These are phyloP conservation scores for Euplexia lucipara DNA, from an alignment of 2,888 invertebrate species.

Conservation along the genomic window DNA sequence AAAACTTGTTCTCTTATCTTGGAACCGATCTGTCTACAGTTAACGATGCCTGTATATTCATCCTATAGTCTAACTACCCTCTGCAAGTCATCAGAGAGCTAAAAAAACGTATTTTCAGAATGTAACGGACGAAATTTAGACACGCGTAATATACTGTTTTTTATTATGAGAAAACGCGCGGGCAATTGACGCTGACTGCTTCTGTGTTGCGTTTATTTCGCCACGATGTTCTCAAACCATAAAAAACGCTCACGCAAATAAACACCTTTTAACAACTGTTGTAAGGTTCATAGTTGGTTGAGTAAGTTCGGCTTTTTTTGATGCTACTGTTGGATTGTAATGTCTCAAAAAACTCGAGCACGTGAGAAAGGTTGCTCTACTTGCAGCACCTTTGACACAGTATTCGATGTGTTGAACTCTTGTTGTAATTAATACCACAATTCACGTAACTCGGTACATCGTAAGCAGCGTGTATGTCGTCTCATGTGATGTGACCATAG, in stretches of 20 bases:
- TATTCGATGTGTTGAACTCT: conserved; percentile 73
- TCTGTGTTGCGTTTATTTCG: conserved; percentile 63
- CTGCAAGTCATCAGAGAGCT: conserved; percentile 50
- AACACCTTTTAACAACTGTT: conserved; percentile 30
- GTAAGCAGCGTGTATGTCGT: conserved; percentile 63
- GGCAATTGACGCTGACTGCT: conserved; percentile 56
- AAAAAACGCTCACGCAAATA: conserved; percentile 57
- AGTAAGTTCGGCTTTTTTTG: conserved; percentile 33
- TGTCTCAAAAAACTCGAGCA: conserved; percentile 59
- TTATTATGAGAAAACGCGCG: conserved; percentile 71
- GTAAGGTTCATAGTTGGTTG: conserved; percentile 41
- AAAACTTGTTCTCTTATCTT: conserved; percentile 51
- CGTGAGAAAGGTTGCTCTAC: conserved; percentile 76
- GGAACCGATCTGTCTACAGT: conserved; percentile 54
- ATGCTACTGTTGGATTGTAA: conserved; percentile 54
- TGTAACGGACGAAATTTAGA: conserved; percentile 65
- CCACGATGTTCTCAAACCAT: conserved; percentile 52
- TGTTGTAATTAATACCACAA: conserved; percentile 79
- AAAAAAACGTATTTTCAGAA: conserved; percentile 63
- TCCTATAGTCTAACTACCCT: conserved; percentile 52
- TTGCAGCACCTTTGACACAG: conserved; percentile 82
- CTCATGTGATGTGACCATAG: conserved; percentile 67
- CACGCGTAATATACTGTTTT: conserved; percentile 70
- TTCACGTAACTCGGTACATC: conserved; percentile 70
- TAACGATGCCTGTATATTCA: conserved; percentile 50